Percentiles rank a stretch among this genome's conserved stretches.
phyloP scores from a whole-genome alignment of 2,888 invertebrate genomes.

The Drosophila algonquin region DNA sequence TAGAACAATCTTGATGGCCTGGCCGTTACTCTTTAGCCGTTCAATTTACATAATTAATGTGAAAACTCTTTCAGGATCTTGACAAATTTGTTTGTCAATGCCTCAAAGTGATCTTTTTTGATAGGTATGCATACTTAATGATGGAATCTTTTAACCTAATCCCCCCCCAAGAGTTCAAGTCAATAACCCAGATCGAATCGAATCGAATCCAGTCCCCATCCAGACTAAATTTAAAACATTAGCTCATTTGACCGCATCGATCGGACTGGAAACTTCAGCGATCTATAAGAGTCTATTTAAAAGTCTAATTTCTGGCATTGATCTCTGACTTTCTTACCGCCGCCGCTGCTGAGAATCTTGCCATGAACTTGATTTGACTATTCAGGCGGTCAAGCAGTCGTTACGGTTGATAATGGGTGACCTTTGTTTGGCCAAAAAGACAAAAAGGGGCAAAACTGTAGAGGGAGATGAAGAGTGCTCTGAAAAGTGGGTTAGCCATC shows the following conservation, averaged over 20 bases:
- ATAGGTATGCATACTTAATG: slow-evolving; percentile 27
- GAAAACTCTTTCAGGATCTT: slow-evolving; percentile 30
- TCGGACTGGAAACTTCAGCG: slow-evolving; percentile 32
- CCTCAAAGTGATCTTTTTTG: slow-evolving; percentile 27
- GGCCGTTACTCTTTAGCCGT: not conserved
- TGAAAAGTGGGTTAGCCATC: not conserved
- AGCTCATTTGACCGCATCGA: slow-evolving; percentile 43
- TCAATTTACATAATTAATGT: slow-evolving; percentile 38
- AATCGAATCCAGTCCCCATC: slow-evolving; percentile 11
- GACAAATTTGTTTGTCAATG: slow-evolving; percentile 42
- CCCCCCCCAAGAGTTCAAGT: slow-evolving; percentile 21
- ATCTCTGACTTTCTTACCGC: slow-evolving; percentile 54
- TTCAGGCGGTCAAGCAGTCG: slow-evolving; percentile 45
- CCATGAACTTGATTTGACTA: slow-evolving; percentile 54
- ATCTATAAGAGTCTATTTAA: slow-evolving; percentile 45
- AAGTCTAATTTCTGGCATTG: slow-evolving; percentile 58
- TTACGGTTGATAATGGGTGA: slow-evolving; percentile 49
- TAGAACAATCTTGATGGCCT: not conserved
- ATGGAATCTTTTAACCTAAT: not conserved
- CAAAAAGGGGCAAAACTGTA: not conserved
- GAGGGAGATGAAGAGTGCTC: too few relatives aligned
- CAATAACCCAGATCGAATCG: slow-evolving; percentile 46
- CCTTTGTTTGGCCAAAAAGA: slow-evolving; percentile 37
- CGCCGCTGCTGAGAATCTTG: slow-evolving; percentile 38
- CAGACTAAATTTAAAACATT: slow-evolving; percentile 43